Evolutionary conservation across 2,888 invertebrate genomes (phyloP).

Genomic region (Tetanocera ferruginea): DNA sequence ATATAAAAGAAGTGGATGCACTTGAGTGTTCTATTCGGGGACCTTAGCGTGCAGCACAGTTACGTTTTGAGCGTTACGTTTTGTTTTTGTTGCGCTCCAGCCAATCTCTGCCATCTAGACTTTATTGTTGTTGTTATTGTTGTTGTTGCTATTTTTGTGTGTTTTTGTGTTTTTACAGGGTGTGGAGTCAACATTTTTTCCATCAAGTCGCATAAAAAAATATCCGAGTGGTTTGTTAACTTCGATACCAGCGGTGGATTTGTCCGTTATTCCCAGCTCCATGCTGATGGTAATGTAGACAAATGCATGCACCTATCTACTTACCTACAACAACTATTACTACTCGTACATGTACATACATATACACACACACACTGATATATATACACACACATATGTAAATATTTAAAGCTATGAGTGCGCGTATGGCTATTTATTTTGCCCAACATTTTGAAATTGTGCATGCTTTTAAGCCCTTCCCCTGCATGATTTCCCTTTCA

Average conservation of each 20-base stretch:
- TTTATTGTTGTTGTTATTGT: conserved; percentile 14
- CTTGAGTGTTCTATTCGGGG: neutral
- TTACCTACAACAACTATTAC: neutral
- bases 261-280: conserved; percentile 67
- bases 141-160: conserved; percentile 13
- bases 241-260: conserved; percentile 68
- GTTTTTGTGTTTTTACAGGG: conserved; percentile 58
- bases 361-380: neutral
- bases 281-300: conserved; percentile 68
- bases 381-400: neutral
- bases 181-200: conserved; percentile 69
- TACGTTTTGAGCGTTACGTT: no score
- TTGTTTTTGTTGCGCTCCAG: no score
- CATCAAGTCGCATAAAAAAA: conserved; percentile 68
- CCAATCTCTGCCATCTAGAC: neutral
- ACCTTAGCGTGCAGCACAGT: neutral
- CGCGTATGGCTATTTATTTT: neutral
- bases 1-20: neutral
- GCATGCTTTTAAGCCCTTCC: neutral
- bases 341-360: neutral
- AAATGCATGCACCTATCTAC: conserved; percentile 22
- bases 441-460: neutral
- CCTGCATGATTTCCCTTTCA: conserved; percentile 19
- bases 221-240: conserved; percentile 70
- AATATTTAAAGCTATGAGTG: no score